Base-by-base conservation (phyloP, 2,113 vertebrate species). In the Plecturocebus donacophilus region DNA sequence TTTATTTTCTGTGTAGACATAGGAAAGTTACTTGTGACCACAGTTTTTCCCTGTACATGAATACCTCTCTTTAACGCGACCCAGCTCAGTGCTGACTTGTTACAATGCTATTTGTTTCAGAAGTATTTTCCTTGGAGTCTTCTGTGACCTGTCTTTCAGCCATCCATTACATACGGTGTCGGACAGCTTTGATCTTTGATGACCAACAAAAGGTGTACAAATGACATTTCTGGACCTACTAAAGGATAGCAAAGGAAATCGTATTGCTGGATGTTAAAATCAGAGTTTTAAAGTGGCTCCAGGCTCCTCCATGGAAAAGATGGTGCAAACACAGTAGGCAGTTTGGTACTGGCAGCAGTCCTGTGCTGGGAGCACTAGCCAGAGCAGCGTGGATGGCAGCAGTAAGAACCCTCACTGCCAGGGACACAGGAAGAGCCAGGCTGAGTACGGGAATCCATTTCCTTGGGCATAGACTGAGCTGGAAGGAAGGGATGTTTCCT, bases 21-120 rank as follows among this genome's bases (percentile, higher is more conserved):
- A 30, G 45, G 56, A 88, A 91, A 61, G 75, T 91, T 30, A 79
- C 80, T 82, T 75, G 68, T 54, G 91, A 79, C 84, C 49, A 21
- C 40, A 83, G 89, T 68, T 17, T 80, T 10, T 40, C 21, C 17
- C 35, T 75, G 2, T 32, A 4, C 45, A 1, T 6, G 30, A 71
- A 10, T 42, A 8, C 21, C 32, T 64, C 20, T 25, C 19, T 73
- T 75, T 64, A 66, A 2, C 45, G 10, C 14, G 12, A 17, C 79
- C 21, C 80, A 68, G 42, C 40, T n/a, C 30, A n/a, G 77, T 1
- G 21, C 79, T 68, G 38, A 73, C 25, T 77, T 88, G 54, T 76
- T 79, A 21, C 3, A 49, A 61, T 61, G 11, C 40, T 58, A 6
- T 42, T 54, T 75, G 85, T 82, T 97, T 91, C 45, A 61, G 77